phyloP scores from a whole-genome alignment of 2,888 invertebrate genomes.

The Parascotia fuliginaria region DNA sequence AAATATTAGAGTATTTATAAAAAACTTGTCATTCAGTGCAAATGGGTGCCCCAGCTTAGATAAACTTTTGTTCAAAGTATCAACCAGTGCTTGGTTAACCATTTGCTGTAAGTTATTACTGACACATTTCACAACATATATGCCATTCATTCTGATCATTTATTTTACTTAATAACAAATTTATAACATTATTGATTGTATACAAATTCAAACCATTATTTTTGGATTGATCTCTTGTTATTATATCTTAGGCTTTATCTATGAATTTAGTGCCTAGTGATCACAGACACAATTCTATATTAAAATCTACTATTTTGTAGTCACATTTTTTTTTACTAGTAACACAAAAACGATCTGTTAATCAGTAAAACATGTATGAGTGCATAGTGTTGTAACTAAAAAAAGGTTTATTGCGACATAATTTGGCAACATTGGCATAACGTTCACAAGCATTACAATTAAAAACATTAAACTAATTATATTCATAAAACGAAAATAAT shows the following conservation, averaged over 20 bases:
- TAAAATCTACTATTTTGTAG: constrained; percentile 2
- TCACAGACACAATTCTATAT: constrained; percentile 28
- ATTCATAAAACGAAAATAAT: constrained; percentile 44
- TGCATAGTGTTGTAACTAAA: background rate
- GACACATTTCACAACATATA: constrained; percentile 3
- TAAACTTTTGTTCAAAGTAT: constrained; percentile 25
- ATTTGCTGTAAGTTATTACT: constrained; percentile 2
- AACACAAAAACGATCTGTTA: constrained; percentile 6
- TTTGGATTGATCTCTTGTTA: constrained; percentile 23
- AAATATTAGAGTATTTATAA: constrained; percentile 3
- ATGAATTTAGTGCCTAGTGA: constrained; percentile 32
- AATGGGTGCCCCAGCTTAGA: constrained; percentile 44
- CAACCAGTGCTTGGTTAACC: constrained; percentile 29
- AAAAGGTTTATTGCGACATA: constrained; percentile 9
- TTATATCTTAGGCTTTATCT: constrained; percentile 22
- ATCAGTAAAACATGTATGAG: background rate
- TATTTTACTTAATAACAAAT: constrained; percentile 5
- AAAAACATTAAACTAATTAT: constrained; percentile 35
- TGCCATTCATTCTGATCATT: constrained; percentile 9
- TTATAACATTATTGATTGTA: constrained; percentile 17
- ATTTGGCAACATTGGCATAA: constrained; percentile 30
- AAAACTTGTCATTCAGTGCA: constrained; percentile 36
- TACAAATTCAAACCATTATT: constrained; percentile 17
- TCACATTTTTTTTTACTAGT: constrained; percentile 9
- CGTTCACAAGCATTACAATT: constrained; percentile 16